Evolutionary conservation across 2,113 vertebrate species (phyloP).

Genomic region (Paracyprichromis sp.): DNA sequence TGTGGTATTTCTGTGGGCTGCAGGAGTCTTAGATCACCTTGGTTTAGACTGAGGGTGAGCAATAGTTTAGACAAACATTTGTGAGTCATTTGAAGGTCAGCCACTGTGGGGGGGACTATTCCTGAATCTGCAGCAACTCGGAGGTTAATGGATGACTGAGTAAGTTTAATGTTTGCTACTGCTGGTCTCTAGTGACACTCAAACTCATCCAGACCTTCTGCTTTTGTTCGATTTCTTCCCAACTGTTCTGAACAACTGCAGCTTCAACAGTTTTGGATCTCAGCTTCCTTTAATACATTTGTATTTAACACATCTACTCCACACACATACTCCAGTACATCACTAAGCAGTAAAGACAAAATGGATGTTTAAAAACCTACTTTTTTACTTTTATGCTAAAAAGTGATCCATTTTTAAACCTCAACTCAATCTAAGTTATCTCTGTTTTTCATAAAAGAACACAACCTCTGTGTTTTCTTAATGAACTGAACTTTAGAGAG

Average conservation of each 20-base stretch:
- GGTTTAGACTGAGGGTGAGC: neutral
- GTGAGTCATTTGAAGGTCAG: neutral
- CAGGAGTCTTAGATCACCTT: neutral
- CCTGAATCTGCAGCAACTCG: neutral
- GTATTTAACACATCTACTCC: neutral
- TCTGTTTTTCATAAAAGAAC: neutral
- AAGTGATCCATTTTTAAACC: neutral
- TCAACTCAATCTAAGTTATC: neutral
- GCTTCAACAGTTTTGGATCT: neutral
- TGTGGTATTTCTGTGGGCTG: neutral
- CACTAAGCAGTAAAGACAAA: neutral
- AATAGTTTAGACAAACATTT: neutral
- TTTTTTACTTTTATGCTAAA: neutral
- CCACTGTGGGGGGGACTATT: neutral
- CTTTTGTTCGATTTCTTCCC: accelerated
- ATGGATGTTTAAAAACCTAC: neutral
- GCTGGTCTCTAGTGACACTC: neutral
- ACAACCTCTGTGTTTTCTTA: neutral
- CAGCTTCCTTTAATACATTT: neutral
- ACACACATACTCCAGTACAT: neutral
- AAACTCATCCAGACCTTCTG: neutral
- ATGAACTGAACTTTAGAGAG: neutral
- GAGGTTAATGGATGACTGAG: neutral
- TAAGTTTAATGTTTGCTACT: neutral
- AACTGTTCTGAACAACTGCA: neutral